Conservation (phyloP, 2,113 vertebrate genomes). For the Peromyscus californicus region DNA sequence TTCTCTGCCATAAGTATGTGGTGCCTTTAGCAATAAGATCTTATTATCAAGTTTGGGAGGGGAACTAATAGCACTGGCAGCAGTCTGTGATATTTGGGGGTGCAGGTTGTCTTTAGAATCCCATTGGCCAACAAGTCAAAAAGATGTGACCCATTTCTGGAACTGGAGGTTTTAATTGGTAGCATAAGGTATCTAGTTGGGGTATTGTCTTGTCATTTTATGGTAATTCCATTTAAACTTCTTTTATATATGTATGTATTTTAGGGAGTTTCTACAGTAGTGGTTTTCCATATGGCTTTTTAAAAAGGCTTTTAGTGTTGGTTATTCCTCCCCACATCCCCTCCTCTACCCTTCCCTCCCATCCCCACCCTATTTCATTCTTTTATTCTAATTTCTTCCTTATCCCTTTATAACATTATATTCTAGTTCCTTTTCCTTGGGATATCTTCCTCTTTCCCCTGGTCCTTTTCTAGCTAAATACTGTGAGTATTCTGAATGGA, state of each 20-base stretch:
- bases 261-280: background rate
- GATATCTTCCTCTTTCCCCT: background rate
- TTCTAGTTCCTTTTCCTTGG: background rate
- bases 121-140: background rate
- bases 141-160: background rate
- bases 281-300: background rate
- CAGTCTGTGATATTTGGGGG: background rate
- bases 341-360: background rate
- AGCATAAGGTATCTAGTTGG: background rate
- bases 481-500: background rate
- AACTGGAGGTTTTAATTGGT: background rate
- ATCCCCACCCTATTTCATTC: background rate
- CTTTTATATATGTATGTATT: background rate
- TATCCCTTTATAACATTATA: background rate
- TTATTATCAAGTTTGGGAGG: background rate
- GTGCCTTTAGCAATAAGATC: background rate
- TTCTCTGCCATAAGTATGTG: background rate
- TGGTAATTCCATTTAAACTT: background rate
- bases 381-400: background rate
- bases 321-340: background rate
- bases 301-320: background rate
- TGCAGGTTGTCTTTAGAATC: too few species aligned
- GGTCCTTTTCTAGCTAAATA: background rate
- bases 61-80: background rate
- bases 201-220: background rate